Evolutionary conservation across 2,797 vertebrate species (phyloP).

Genomic region (Notamacropus eugenii): DNA sequence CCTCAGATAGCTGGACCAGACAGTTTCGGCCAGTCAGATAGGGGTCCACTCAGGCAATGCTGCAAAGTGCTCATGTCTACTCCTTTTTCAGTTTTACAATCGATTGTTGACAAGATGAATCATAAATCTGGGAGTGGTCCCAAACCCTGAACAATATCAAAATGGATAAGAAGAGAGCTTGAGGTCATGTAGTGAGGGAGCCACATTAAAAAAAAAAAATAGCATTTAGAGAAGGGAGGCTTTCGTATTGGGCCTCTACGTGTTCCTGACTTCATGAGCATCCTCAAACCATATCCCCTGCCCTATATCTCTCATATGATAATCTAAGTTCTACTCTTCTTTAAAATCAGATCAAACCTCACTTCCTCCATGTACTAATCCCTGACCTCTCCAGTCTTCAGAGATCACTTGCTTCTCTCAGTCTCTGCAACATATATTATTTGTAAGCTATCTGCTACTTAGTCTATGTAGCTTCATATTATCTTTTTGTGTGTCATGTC

Average conservation of each 20-base stretch:
- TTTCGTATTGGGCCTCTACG: neutral
- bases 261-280: slow-evolving; percentile 2
- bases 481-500: neutral
- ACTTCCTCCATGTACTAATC: neutral
- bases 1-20: slow-evolving; percentile 75
- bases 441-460: neutral
- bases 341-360: neutral
- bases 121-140: slow-evolving; percentile 46
- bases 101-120: slow-evolving; percentile 13
- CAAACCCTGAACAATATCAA: slow-evolving; percentile 33
- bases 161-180: neutral
- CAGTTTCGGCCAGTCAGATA: slow-evolving; percentile 56
- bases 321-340: neutral
- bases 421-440: neutral
- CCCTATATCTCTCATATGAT: neutral
- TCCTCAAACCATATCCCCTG: neutral
- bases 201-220: neutral
- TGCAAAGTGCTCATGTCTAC: slow-evolving; percentile 41
- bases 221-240: neutral
- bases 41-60: slow-evolving; percentile 59
- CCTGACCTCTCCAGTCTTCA: neutral
- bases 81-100: slow-evolving; percentile 40
- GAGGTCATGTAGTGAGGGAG: slow-evolving; percentile 14
- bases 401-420: neutral
- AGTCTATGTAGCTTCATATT: neutral